Evolutionary conservation across 2,797 vertebrate genomes (phyloP).

Genomic region (Psittacula echo): DNA sequence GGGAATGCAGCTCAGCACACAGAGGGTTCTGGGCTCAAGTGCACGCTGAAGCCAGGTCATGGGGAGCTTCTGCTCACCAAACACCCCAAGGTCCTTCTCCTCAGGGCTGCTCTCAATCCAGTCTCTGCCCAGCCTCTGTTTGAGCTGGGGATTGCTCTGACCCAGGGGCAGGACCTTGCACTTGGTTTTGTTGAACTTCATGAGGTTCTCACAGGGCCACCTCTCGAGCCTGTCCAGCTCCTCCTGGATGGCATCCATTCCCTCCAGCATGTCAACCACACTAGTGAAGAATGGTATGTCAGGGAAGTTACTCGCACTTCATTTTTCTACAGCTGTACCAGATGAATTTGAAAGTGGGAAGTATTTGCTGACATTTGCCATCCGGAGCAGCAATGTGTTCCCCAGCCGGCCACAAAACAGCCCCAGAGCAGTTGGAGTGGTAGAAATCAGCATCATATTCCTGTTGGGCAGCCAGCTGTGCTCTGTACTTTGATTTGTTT

Average conservation of each 20-base stretch:
- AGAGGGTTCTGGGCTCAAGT: not conserved
- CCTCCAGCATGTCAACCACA: not conserved
- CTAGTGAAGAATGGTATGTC: rapidly evolving
- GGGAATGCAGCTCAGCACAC: not conserved
- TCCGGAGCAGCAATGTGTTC: not conserved
- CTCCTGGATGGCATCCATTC: not conserved
- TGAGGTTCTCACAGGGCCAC: not conserved
- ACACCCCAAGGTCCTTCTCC: not conserved
- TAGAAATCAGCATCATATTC: conserved; percentile 13
- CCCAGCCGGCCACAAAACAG: not conserved
- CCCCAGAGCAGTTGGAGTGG: conserved; percentile 26
- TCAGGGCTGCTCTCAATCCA: not conserved
- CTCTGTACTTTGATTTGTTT: conserved; percentile 43
- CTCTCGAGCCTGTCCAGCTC: not conserved
- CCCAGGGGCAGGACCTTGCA: not conserved
- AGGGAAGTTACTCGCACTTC: not conserved
- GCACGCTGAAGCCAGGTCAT: not conserved
- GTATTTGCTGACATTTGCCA: conserved; percentile 55
- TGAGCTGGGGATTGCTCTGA: not conserved
- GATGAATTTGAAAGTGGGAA: not conserved
- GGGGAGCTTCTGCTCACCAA: not conserved
- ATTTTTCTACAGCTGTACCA: not conserved
- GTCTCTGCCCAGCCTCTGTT: not conserved
- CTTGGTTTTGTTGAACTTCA: not conserved
- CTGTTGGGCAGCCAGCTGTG: conserved; percentile 34